Evolutionary conservation across 2,888 invertebrate genomes (phyloP).

Genomic region (Azorinus chamasolen): DNA sequence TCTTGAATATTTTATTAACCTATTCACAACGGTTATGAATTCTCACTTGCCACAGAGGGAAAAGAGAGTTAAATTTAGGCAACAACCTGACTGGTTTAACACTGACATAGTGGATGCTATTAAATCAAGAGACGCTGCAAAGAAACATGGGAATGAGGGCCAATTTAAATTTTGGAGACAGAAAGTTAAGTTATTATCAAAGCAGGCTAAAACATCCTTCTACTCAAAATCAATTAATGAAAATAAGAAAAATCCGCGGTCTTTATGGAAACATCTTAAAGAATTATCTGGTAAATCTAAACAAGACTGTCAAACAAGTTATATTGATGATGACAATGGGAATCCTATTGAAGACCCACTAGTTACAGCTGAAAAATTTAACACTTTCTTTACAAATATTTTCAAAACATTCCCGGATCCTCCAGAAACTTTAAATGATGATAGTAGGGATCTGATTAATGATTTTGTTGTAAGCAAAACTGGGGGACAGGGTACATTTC

Average conservation of each 20-base stretch:
- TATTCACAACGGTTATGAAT: slow-evolving; percentile 11
- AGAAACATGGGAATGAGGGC: background rate
- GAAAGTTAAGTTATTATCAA: slow-evolving; percentile 1
- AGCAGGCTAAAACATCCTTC: slow-evolving; percentile 5
- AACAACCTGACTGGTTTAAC: slow-evolving; percentile 17
- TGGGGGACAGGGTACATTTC: background rate
- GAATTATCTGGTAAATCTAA: slow-evolving; percentile 3
- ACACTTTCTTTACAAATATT: slow-evolving; percentile 3
- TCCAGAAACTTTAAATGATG: too few relatives aligned
- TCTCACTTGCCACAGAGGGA: slow-evolving; percentile 7
- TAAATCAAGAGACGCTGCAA: slow-evolving; percentile 2
- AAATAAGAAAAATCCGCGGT: slow-evolving; percentile 8
- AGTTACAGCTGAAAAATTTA: slow-evolving; percentile 4
- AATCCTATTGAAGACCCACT: slow-evolving; percentile 1
- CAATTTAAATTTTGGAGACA: slow-evolving; percentile 6
- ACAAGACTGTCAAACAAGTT: slow-evolving; percentile 12
- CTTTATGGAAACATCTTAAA: slow-evolving; percentile 18
- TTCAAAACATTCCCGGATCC: too few relatives aligned
- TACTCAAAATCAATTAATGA: slow-evolving; percentile 10
- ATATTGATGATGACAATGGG: slow-evolving; percentile 11
- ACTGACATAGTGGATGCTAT: background rate
- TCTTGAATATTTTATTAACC: slow-evolving; percentile 11
- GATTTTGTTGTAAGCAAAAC: background rate
- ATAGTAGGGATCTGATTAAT: too few relatives aligned
- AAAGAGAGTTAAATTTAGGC: slow-evolving; percentile 12